These are phyloP conservation scores for Scolopax rusticola DNA, from an alignment of 2,797 vertebrate genomes.

Conservation along the genomic window DNA sequence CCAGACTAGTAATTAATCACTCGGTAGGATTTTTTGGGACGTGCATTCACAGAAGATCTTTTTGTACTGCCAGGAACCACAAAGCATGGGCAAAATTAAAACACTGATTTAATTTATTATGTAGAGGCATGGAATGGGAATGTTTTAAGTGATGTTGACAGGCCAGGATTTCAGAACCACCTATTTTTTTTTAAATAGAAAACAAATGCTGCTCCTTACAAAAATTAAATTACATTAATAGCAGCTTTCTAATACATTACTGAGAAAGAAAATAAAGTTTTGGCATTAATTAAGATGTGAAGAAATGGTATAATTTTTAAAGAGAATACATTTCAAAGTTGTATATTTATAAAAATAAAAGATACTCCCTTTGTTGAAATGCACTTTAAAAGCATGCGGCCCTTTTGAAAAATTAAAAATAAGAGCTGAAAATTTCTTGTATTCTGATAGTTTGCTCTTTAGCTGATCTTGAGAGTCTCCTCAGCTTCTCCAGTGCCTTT, in stretches of 20 bases:
- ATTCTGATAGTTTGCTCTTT: constrained; percentile 59
- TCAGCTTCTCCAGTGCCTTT: not conserved
- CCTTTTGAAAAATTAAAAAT: constrained; percentile 63
- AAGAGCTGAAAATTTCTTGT: constrained; percentile 47
- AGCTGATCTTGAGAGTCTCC: not conserved
- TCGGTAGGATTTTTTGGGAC: constrained; percentile 76
- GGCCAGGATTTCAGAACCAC: constrained; percentile 75
- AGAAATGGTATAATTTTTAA: constrained; percentile 71
- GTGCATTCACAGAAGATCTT: constrained; percentile 80
- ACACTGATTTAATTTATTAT: constrained; percentile 84
- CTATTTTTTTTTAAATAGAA: constrained; percentile 74
- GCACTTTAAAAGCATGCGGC: constrained; percentile 10
- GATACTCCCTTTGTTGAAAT: constrained; percentile 60
- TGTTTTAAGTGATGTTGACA: constrained; percentile 81
- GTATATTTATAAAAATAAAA: constrained; percentile 67
- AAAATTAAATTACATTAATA: constrained; percentile 80
- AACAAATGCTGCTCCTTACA: constrained; percentile 76
- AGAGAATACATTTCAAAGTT: constrained; percentile 74
- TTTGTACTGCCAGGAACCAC: constrained; percentile 84
- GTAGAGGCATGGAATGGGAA: constrained; percentile 75
- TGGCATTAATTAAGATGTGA: constrained; percentile 79
- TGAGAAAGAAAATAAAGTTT: constrained; percentile 75
- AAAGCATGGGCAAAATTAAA: constrained; percentile 85
- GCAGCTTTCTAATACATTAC: constrained; percentile 70
- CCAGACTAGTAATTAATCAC: constrained; percentile 88